Evolutionary conservation across 2,888 invertebrate genomes (phyloP).

Genomic region (Schizotus pectinicornis): DNA sequence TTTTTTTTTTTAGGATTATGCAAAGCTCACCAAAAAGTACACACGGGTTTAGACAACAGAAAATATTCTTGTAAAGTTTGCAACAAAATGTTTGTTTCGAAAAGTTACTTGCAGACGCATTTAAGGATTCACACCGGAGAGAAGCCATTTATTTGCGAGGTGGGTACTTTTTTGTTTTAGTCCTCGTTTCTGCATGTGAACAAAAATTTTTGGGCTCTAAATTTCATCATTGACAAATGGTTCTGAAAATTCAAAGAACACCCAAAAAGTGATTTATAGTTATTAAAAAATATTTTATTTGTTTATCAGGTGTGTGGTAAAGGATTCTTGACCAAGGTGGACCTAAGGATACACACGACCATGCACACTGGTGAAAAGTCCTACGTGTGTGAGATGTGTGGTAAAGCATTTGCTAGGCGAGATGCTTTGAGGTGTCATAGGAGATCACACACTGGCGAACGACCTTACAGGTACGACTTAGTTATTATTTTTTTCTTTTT

Average conservation of each 20-base stretch:
- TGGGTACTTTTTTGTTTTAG: constrained; percentile 40
- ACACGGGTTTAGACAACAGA: constrained; percentile 65
- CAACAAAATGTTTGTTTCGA: constrained; percentile 67
- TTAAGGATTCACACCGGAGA: constrained; percentile 66
- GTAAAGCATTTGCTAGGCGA: constrained; percentile 67
- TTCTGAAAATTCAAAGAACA: constrained; percentile 7
- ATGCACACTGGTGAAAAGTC: constrained; percentile 69
- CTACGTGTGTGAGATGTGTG: constrained; percentile 67
- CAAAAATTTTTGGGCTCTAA: too few species aligned
- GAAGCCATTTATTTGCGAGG: constrained; percentile 67
- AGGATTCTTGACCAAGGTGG: constrained; percentile 65
- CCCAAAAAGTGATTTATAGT: neutral
- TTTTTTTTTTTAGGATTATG: constrained; percentile 57
- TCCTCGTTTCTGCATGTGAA: too few species aligned
- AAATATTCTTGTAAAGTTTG: constrained; percentile 66
- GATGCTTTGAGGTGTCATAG: constrained; percentile 66
- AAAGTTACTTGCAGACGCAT: constrained; percentile 67
- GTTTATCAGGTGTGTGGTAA: constrained; percentile 62
- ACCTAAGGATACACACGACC: constrained; percentile 65
- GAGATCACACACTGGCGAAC: constrained; percentile 65
- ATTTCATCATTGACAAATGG: too few species aligned
- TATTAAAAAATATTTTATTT: constrained; percentile 1
- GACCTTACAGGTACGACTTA: constrained; percentile 60
- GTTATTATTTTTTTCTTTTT: neutral
- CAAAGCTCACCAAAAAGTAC: constrained; percentile 65